Base-by-base conservation (phyloP, 2,113 vertebrate genomes). In the Plecturocebus donacophilus region DNA sequence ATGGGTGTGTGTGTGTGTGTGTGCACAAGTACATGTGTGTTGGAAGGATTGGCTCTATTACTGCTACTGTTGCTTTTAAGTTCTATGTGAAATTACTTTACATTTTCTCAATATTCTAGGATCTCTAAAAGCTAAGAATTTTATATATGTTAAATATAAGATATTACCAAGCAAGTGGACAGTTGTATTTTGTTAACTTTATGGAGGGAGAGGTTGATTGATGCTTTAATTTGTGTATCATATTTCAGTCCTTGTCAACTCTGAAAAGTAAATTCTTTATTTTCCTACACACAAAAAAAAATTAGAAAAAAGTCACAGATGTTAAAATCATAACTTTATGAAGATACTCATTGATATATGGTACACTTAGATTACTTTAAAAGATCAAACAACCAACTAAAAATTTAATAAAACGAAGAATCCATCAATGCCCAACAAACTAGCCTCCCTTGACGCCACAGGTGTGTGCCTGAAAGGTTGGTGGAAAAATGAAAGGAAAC, bases 381-480 rank as follows among this genome's bases (percentile, higher is more conserved):
- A 97, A 97, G 79, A 85, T 93, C 87, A 97, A 97, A 95, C 23
- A 11, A 87, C 87, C 45, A 40, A 89, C 91, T 58, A 98, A 95
- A 96, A 98, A 58, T 94, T 95, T 98, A 97, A 98, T 97, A 97
- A 97, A 96, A 79, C n/a, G 76, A 94, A 85, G 91, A 97, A 97
- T 97, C 96, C 93, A 93, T 98, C 96, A 96, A 93, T 96, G 95
- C 88, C 82, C 87, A 38, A 38, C 27, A 54, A 4, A 21, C 42
- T 80, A 38, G 83, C 64, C 68, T 91, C 61, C 58, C 42, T 91
- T 8, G 27, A 40, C 12, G 17, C 17, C 42, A 75, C 45, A 96
- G 88, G 85, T 91, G 42, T 88, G 76, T 49, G 73, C 64, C 86
- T 93, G 66, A 79, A 93, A 90, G 40, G 91, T 0, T 35, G 38